Evolutionary conservation across 2,797 vertebrate species (phyloP), one percentile per base, ranked within the genome.

Genomic region (Dryobates pubescens): DNA sequence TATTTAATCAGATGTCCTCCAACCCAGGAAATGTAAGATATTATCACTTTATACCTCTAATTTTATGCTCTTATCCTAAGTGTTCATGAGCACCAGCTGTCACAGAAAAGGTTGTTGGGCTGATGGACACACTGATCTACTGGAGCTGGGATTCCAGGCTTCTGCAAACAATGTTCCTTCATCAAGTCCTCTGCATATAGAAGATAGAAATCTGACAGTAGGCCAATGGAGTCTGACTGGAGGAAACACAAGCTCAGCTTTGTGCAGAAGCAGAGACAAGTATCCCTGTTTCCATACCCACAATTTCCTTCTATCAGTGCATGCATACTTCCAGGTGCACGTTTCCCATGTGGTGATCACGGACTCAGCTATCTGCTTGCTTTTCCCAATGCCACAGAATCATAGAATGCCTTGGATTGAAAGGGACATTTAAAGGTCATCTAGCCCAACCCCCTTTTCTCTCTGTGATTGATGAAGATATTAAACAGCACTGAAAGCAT

Each of bases 1-100:
- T 92, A 89, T 93, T 93, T 95, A 92, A 92, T 91, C 80, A 88
- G 68, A 91, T 70, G 18, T 72, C 84, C 65, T 92, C 56, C 64
- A 75, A 41, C 13, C 11, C 86, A 67, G 74, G 59, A 92, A 94
- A 92, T 47, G 36, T 63, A 87, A 79, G 54, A 87, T 77, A 87
- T 80, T 65, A 77, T 41, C 43, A 85, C 38, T 63, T 79, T 61
- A 53, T 70, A 67, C 7, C 10, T 77, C 58, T 24, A 17, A 45
- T 79, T 81, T 95, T 45, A n/a, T 85, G 58, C 54, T 89, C 30
- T 83, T 73, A 62, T 13, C 24, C 20, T 61, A 77, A 70, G n/a
- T 17, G 29, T 57, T 61, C 80, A 19, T 38, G 23, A 94, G 29
- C 23, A 54, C 16, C 58, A 58, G n/a, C 69, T 73, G 27, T 71